Base-by-base conservation (phyloP, 2,113 vertebrate species). In the Lepisosteus osseus region DNA sequence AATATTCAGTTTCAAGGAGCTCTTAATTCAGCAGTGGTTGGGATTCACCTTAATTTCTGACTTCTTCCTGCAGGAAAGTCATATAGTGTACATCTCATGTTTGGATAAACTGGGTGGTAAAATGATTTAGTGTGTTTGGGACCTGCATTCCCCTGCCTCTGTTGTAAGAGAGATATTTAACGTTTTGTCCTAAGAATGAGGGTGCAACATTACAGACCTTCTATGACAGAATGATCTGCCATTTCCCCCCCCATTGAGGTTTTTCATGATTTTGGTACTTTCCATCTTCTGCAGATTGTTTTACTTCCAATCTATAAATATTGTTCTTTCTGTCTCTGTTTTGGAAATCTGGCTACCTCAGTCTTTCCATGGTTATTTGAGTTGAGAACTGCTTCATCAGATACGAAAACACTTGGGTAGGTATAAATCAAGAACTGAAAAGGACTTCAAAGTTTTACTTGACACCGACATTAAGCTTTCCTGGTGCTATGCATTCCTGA, bases 371-470 rank as follows among this genome's bases (percentile, higher is more conserved):
- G 88, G 87, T 91, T 89, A 88, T 83, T 90, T 74, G 86, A 91
- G 86, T 90, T 91, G 86, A 91, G 91, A 91, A 88, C 86, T 80
- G 86, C 86, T 90, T 92, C 91, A 94, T 94, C 89, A 87, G 87
- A 87, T 90, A 93, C 82, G 82, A 93, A 94, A 93, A 93, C 90
- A 93, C 82, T 89, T 90, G 86, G 79, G 1, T 0, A 45, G 73
- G 68, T 87, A 92, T 90, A 93, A 93, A 90, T 93, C 85, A 84
- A 83, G 79, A 67, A 85, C 92, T 87, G 84, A 83, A 2, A 47
- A 89, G 85, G 79, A 89, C 90, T 92, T 91, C 91, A 89, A 91
- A 91, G 90, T 85, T 82, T 83, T 83, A 86, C 87, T 85, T 78
- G 83, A 87, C 83, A 87, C 2, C 29, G 29, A 87, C 77, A 70